Evolutionary conservation across 2,113 vertebrate species (phyloP), one percentile per base, ranked within the genome.

Genomic region (Leptocoma aspasia): DNA sequence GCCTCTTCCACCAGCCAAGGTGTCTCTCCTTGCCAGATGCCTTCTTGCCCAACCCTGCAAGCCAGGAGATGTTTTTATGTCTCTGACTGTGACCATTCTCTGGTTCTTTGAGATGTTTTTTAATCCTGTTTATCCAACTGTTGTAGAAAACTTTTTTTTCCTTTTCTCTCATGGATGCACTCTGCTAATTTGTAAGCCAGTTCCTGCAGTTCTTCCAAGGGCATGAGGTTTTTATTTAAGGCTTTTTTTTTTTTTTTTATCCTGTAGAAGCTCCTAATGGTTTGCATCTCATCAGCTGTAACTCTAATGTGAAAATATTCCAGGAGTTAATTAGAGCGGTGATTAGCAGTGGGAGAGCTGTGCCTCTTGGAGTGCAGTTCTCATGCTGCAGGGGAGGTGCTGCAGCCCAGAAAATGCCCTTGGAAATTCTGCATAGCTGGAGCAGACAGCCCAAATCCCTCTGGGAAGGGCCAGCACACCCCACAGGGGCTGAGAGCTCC

Each of bases 11-110:
- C 45, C 79, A 86, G 78, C 78, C 87, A 87, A 54, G 50, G 44
- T 68, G 53, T 35, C 88, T 79, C 35, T 85, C 23, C 13, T 82
- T 92, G 86, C 86, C 94, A 91, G 81, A 91, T 91, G 83, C 61
- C 73, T 94, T 56, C 22, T 56, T 94, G 35, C 91, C 76, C 73
- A 64, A 23, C 49, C 82, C 80, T 82, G 56, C 52, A 84, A 83
- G 72, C 80, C 72, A 81, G 35, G 37, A 75, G 89, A 66, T 82
- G 42, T 26, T 69, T 94, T 86, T 41, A 10, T 82, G 33, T 80
- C 23, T 86, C 65, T 63, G 30, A 49, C 45, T 75, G 3, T 72
- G 70, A 80, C 65, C 11, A 11, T 93, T 30, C 69, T 76, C n/a
- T 79, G 6, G 7, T 64, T 77, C 45, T 50, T 26, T 53, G 26